Evolutionary conservation across 1,140 invertebrate genomes (phyloP).

Genomic region (Steinernema khuongi): DNA sequence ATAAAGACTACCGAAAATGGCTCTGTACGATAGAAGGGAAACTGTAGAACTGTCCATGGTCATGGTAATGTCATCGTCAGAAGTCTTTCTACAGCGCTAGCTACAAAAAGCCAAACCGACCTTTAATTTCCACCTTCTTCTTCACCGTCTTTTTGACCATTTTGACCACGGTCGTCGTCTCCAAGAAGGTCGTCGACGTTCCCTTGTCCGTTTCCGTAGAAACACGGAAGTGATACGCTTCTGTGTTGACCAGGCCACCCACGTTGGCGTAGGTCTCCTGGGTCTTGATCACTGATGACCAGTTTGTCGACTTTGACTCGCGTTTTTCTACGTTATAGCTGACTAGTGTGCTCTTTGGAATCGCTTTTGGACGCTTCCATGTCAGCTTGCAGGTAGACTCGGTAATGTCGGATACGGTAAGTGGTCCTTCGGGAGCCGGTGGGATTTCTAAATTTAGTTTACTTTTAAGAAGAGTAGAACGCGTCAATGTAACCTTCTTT

Average conservation of each 20-base stretch:
- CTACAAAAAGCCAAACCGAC: constrained; percentile 19
- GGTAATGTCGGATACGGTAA: constrained; percentile 10
- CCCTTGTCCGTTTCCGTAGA: background rate
- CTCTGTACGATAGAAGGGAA: no score
- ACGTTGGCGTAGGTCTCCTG: constrained; percentile 6
- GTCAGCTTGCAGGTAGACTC: background rate
- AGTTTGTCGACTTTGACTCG: background rate
- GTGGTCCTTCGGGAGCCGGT: background rate
- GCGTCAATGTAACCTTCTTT: constrained; percentile 2
- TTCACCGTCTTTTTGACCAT: constrained; percentile 17
- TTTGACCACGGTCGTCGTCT: background rate
- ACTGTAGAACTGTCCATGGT: no score
- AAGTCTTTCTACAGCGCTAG: background rate
- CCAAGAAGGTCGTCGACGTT: background rate
- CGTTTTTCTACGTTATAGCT: constrained; percentile 1
- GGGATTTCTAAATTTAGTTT: background rate
- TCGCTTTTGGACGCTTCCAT: background rate
- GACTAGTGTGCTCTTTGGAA: background rate
- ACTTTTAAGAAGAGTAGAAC: background rate
- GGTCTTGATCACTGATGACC: background rate
- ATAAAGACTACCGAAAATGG: constrained; percentile 22
- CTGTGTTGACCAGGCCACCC: background rate
- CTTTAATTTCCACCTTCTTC: constrained; percentile 21
- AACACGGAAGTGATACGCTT: constrained; percentile 7
- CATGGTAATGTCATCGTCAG: background rate